Base-by-base conservation (phyloP, 2,888 invertebrate species). In the Eudasyphora cyanicolor region DNA sequence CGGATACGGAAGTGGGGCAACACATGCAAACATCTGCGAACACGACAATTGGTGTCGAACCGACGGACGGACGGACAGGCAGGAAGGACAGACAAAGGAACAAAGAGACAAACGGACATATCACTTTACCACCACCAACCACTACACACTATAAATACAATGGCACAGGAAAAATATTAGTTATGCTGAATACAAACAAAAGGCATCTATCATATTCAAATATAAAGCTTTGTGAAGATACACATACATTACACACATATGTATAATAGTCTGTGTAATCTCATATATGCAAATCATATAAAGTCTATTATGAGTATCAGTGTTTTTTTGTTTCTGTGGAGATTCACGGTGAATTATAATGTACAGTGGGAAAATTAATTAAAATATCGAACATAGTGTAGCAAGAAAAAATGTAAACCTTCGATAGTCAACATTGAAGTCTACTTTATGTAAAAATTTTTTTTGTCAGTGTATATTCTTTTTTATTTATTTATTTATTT, bases 291-390 rank as follows among this genome's bases (percentile, higher is more conserved):
- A 45, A 57, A 62, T 38, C 24, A n/a, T 45, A 75, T n/a, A 1
- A n/a, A 67, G 32, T 67, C 17, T 76, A 67, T 32, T 21, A 69
- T 35, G 35, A 21, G 17, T 12, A 45, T 85, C 38, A 78, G 73
- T 74, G 73, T 71, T 14, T 45, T 14, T 12, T 29, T 60, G 60
- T 60, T n/a, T 29, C 14, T 60, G 14, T 45, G 45, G n/a, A 12
- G 12, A n/a, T n/a, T n/a, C 32, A 32, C 32, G 32, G 32, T 32
- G 32, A n/a, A n/a, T n/a, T n/a, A n/a, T n/a, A n/a, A n/a, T n/a
- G n/a, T 8, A 32, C 32, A 6, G 32, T 32, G 32, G 4, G 32
- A 32, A 32, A 32, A 32, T 32, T 4, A 32, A 32, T n/a, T n/a
- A 32, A 32, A 32, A 32, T 4, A 32, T 6, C 32, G 32, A 32